Conservation (phyloP, 1,140 invertebrate species). For the Batillaria attramentaria region DNA sequence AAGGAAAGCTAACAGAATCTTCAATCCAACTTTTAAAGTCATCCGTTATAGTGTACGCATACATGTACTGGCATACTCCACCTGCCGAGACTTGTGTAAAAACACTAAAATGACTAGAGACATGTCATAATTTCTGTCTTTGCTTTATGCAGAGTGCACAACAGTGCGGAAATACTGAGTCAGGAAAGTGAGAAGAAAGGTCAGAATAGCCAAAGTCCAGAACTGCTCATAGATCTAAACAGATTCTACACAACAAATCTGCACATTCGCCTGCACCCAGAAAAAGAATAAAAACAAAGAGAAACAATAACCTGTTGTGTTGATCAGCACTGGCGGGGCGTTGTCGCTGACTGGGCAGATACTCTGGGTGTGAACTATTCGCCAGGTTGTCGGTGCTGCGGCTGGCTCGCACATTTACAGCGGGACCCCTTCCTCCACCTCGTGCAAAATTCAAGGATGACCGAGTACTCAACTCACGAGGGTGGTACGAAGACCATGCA, state of each 20-base stretch:
- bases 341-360: slow-evolving; percentile 18
- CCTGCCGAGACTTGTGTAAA: too few relatives aligned
- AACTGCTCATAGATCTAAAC: neutral
- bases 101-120: too few relatives aligned
- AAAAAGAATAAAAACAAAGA: neutral
- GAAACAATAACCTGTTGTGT: slow-evolving; percentile 38
- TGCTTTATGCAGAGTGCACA: too few relatives aligned
- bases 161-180: neutral
- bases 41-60: too few relatives aligned
- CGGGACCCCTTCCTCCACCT: too few relatives aligned
- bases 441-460: slow-evolving; percentile 21
- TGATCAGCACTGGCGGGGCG: slow-evolving; percentile 51
- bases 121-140: too few relatives aligned
- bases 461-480: slow-evolving; percentile 50
- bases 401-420: slow-evolving; percentile 22
- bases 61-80: too few relatives aligned
- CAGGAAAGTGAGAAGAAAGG: neutral
- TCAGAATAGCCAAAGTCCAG: neutral
- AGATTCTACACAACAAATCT: neutral
- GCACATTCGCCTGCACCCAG: neutral
- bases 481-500: slow-evolving; percentile 58
- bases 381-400: slow-evolving; percentile 36
- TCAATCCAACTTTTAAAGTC: too few relatives aligned
- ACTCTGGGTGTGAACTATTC: neutral
- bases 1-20: too few relatives aligned